Percentiles rank a stretch among this genome's conserved stretches.
These are phyloP conservation scores for Tipula unca DNA, from an alignment of 2,888 invertebrate species.

Conservation along the genomic window DNA sequence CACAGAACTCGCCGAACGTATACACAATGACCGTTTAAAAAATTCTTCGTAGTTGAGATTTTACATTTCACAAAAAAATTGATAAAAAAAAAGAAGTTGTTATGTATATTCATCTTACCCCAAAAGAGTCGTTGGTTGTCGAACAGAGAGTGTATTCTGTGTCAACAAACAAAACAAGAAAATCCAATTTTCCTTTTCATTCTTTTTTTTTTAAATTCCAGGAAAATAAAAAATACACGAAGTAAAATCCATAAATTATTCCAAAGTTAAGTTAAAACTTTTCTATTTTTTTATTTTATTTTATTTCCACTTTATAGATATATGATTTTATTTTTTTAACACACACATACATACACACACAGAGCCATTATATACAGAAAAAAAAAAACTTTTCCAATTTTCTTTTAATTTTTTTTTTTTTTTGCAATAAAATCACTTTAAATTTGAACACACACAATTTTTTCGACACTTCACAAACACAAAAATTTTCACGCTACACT, in stretches of 20 bases:
- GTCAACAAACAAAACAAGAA: constrained; percentile 8
- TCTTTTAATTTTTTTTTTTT: background rate
- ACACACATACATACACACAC: background rate
- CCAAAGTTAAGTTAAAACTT: background rate
- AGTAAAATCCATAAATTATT: background rate
- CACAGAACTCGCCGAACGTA: background rate
- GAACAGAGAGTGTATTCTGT: constrained; percentile 8
- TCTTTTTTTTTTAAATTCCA: background rate
- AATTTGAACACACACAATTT: background rate
- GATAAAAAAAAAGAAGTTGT: background rate
- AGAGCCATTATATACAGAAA: background rate
- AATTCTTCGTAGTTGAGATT: background rate
- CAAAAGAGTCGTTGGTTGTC: background rate
- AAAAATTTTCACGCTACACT: background rate
- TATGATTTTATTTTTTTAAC: constrained; percentile 4
- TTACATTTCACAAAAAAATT: background rate
- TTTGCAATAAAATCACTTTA: background rate
- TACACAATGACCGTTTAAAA: background rate
- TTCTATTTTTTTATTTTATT: background rate
- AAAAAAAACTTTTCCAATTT: background rate
- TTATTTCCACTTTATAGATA: background rate
- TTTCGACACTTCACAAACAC: background rate
- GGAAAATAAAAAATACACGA: background rate
- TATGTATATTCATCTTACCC: background rate
- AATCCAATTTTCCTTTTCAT: background rate